These are phyloP conservation scores for Pollachius pollachius DNA, from an alignment of 2,113 vertebrate species.

Conservation along the genomic window DNA sequence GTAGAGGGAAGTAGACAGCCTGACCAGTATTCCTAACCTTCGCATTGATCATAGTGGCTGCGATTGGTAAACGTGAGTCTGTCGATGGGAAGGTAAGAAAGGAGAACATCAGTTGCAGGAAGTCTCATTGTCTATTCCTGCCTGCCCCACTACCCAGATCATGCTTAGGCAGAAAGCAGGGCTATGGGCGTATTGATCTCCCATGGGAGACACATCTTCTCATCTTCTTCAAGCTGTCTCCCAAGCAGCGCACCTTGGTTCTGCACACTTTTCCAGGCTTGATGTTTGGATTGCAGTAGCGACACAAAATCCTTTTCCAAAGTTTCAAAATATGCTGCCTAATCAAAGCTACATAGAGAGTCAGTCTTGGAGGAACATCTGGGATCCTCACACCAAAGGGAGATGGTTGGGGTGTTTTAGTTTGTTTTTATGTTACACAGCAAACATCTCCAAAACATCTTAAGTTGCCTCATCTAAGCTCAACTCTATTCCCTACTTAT, in stretches of 20 bases:
- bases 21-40: no score
- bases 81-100: no score
- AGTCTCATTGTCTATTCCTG: no score
- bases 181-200: no score
- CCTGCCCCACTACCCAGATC: no score
- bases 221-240: constrained; percentile 18
- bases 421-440: no score
- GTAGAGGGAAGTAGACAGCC: no score
- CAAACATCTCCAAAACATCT: constrained; percentile 43
- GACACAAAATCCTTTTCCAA: constrained; percentile 8
- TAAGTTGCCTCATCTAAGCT: constrained; percentile 60
- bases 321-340: constrained; percentile 22
- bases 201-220: no score
- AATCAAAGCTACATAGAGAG: constrained; percentile 42
- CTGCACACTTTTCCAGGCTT: constrained; percentile 15
- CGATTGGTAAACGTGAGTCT: no score
- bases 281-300: constrained; percentile 15
- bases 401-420: constrained; percentile 18
- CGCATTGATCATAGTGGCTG: no score
- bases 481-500: constrained; percentile 55
- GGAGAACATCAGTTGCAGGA: no score
- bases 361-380: constrained; percentile 3
- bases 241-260: constrained; percentile 13
- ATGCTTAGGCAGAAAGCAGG: no score
- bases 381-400: constrained; percentile 38